Evolutionary conservation across 2,113 vertebrate genomes (phyloP), one percentile per base, ranked within the genome.

Genomic region (Cyanistes caeruleus): DNA sequence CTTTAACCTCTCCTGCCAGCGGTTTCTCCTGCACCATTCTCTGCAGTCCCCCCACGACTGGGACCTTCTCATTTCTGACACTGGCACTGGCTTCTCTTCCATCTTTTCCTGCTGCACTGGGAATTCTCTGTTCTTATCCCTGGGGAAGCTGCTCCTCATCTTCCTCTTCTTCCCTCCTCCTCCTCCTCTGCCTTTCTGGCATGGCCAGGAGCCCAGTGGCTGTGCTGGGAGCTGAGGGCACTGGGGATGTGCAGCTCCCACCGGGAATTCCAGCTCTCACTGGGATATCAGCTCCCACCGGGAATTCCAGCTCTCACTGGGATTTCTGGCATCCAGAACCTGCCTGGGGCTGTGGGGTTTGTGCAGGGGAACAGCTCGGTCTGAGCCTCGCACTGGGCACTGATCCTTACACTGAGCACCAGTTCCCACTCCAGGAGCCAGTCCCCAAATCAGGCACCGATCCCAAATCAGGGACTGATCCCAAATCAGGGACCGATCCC

Each of bases 1-100:
- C 41, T 30, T 31, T 44, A 51, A 24, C 56, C 37, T 31, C 27
- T 64, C 31, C 49, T 51, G 23, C 51, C 35, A 11, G 1, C 5
- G 23, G 15, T 30, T 73, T 28, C 44, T 52, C 15, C 7, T 2
- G 46, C 23, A 44, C 0, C 0, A 51, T 74, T 23, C 55, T 41
- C 41, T 69, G 20, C 33, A 19, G 4, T 20, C 33, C 13, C 11
- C 1, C 23, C 24, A 3, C 6, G 11, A 28, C 77, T 48, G 13
- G 15, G 15, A 15, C 9, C 24, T 15, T 10, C n/a, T 39, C 3
- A 53, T 44, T 58, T 8, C 4, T 12, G 21, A 22, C 10, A 3
- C 15, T 11, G 31, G 14, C 24, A 2, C 49, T 16, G 43, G 24
- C 14, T 63, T 28, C 33, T 58, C 52, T 53, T 27, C 23, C 27